Conservation (phyloP, 2,797 vertebrate species). For the Poeciliopsis infans region DNA sequence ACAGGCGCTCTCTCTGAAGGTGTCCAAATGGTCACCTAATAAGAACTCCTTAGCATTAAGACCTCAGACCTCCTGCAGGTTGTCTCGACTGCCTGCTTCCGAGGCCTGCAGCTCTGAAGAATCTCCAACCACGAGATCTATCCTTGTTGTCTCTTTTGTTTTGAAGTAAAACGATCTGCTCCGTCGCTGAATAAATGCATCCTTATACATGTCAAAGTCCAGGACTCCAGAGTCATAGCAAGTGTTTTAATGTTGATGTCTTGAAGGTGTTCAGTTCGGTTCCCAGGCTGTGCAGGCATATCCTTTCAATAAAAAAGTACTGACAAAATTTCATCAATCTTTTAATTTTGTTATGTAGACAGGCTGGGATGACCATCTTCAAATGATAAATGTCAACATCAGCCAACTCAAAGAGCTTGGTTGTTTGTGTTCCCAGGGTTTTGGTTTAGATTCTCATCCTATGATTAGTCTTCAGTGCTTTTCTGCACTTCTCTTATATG, state of each 20-base stretch:
- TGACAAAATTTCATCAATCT: not conserved
- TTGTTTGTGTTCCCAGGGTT: not conserved
- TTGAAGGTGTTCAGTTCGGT: not conserved
- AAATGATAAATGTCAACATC: not conserved
- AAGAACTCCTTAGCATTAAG: constrained; percentile 46
- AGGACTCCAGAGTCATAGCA: not conserved
- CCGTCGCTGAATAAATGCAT: not conserved
- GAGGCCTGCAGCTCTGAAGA: not conserved
- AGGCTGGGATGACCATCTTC: not conserved
- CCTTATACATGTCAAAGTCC: not conserved
- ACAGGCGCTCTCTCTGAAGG: constrained; percentile 36
- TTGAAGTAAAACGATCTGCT: not conserved
- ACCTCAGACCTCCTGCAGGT: not conserved
- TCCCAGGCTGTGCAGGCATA: not conserved
- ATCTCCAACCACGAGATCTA: too few species aligned
- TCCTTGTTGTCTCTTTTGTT: not conserved
- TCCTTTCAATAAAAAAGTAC: not conserved
- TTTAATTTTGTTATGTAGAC: not conserved
- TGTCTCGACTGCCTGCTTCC: not conserved
- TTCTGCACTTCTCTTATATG: not conserved
- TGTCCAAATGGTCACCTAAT: constrained; percentile 26
- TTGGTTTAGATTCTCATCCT: not conserved
- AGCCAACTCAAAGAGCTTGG: not conserved
- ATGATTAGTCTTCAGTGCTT: not conserved
- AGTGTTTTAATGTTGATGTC: not conserved